Conservation (phyloP, 2,113 vertebrate species). For the Empidonax traillii region DNA sequence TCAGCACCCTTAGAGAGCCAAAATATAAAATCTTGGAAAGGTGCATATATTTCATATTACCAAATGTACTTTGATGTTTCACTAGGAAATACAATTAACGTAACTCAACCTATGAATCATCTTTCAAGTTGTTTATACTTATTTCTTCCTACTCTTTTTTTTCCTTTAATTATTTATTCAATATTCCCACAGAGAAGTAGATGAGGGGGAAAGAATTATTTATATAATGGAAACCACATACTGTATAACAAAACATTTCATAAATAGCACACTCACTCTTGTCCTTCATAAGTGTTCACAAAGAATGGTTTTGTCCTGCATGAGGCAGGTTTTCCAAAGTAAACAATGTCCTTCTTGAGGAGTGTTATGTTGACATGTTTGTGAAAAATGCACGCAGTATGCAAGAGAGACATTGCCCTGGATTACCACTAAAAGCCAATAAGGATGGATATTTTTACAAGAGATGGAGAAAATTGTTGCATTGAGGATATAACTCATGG, state of each 20-base stretch:
- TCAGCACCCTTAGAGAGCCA: not conserved
- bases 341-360: slow-evolving; percentile 17
- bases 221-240: slow-evolving; percentile 46
- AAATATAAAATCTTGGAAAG: slow-evolving; percentile 41
- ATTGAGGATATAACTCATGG: not conserved
- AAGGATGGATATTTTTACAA: not conserved
- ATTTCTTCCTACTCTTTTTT: slow-evolving; percentile 36
- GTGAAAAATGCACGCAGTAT: slow-evolving; percentile 18
- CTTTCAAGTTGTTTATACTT: slow-evolving; percentile 60
- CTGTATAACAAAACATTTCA: slow-evolving; percentile 40
- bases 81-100: slow-evolving; percentile 41
- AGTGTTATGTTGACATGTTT: slow-evolving; percentile 56
- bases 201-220: slow-evolving; percentile 51
- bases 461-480: not conserved
- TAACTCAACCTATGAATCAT: slow-evolving; percentile 53
- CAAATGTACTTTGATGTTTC: slow-evolving; percentile 44
- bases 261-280: slow-evolving; percentile 41
- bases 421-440: slow-evolving; percentile 6
- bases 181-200: slow-evolving; percentile 33
- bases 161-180: slow-evolving; percentile 52
- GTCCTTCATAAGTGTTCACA: slow-evolving; percentile 48
- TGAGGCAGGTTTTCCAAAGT: slow-evolving; percentile 40
- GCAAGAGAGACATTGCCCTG: not conserved
- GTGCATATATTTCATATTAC: slow-evolving; percentile 3
- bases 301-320: slow-evolving; percentile 47